Evolutionary conservation across 2,888 invertebrate genomes (phyloP).

Genomic region (Patella caerulea): DNA sequence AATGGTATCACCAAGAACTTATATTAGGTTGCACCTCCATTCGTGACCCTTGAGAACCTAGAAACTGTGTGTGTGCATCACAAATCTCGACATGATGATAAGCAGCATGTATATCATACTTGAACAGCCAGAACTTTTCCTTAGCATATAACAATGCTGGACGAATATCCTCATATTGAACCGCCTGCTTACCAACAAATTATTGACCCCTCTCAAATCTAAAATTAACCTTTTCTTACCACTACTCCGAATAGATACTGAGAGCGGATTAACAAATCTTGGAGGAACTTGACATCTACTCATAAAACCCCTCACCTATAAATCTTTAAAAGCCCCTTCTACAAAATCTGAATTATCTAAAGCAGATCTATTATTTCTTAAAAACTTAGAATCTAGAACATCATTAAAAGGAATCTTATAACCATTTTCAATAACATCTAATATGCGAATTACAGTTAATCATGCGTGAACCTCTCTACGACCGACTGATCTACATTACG

Average conservation of each 20-base stretch:
- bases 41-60: too few species aligned
- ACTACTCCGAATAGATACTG: constrained; percentile 26
- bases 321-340: constrained; percentile 27
- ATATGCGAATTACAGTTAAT: too few species aligned
- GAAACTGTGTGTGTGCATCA: too few species aligned
- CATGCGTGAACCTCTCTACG: too few species aligned
- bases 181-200: constrained; percentile 28
- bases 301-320: constrained; percentile 19
- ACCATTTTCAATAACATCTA: too few species aligned
- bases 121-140: constrained; percentile 18
- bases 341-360: constrained; percentile 31
- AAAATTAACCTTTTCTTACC: constrained; percentile 33
- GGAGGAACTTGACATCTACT: constrained; percentile 16
- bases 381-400: too few species aligned
- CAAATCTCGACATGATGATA: too few species aligned
- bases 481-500: too few species aligned
- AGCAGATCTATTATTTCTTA: constrained; percentile 5
- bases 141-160: constrained; percentile 15
- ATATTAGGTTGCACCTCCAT: too few species aligned
- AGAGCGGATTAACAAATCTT: constrained; percentile 28
- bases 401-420: too few species aligned
- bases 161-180: constrained; percentile 31
- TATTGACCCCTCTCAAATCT: constrained; percentile 34
- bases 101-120: constrained; percentile 24
- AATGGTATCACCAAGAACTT: too few species aligned